Base-by-base conservation (phyloP, 1,140 invertebrate species). In the Ceratina australensis region DNA sequence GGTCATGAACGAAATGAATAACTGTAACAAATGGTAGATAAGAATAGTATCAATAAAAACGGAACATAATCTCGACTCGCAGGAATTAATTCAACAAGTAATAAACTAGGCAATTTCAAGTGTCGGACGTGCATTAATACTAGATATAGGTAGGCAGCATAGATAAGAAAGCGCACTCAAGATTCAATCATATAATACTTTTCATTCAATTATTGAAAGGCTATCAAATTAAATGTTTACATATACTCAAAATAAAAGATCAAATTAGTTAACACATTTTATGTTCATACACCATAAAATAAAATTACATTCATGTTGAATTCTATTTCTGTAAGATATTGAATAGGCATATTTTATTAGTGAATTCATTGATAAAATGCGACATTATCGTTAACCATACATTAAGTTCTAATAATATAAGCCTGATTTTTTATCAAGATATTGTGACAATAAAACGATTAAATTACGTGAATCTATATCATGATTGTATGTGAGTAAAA, bases 31-130 rank as follows among this genome's bases (percentile, higher is more conserved):
- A 22, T 22, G 33, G 33, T 42, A 42, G 13, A 47, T 16, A 64
- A 2, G 33, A 49, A 22, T 15, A 10, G 54, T 56, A 20, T 20
- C 54, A 20, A 16, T 20, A 22, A 16, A 73, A 20, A n/a, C 33
- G 24, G 1, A 52, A n/a, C 3, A 16, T 59, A 33, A 28, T n/a
- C 57, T 79, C 33, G 15, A 52, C 24, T 33, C 16, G 22, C n/a
- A 7, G 3, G 24, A 22, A 59, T 71, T 59, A 61, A 82, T 22
- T 57, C 33, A n/a, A 71, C 49, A 56, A 42, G 33, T 71, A 71
- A 49, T 50, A 56, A 69, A 49, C 26, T 28, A 42, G 28, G 13
- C 59, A 24, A 69, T 52, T 69, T 49, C n/a, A 3, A 12, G 8
- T 24, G 49, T 71, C 3, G 5, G 8, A 3, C 28, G 61, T 67